Evolutionary conservation across 2,888 invertebrate species (phyloP).

Genomic region (Limnephilus auricula): DNA sequence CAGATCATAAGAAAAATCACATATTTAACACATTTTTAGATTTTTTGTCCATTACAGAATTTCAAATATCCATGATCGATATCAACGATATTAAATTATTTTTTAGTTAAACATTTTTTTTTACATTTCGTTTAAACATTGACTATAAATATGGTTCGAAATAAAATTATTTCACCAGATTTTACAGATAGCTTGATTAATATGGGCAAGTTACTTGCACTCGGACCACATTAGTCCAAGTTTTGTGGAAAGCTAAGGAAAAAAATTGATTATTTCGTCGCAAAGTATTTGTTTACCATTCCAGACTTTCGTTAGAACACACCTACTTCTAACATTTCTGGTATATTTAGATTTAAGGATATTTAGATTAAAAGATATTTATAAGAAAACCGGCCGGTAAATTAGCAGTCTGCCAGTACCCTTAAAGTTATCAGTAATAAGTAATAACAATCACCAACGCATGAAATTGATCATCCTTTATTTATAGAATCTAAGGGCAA

Average conservation of each 20-base stretch:
- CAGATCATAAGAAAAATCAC: no score
- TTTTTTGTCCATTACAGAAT: no score
- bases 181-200: not conserved
- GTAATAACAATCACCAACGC: not conserved
- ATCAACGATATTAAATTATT: not conserved
- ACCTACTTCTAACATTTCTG: not conserved
- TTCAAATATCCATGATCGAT: no score
- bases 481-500: not conserved
- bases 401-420: not conserved
- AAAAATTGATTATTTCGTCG: not conserved
- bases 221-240: not conserved
- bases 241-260: not conserved
- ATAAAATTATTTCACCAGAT: not conserved
- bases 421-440: not conserved
- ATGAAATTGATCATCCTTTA: not conserved
- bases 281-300: not conserved
- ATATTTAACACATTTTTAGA: no score
- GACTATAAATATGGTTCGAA: not conserved
- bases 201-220: not conserved
- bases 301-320: no score
- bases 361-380: no score
- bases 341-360: not conserved
- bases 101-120: not conserved
- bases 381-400: not conserved
- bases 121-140: not conserved